Evolutionary conservation across 2,888 invertebrate genomes (phyloP).

Genomic region (Drosophila parthenogenetica): DNA sequence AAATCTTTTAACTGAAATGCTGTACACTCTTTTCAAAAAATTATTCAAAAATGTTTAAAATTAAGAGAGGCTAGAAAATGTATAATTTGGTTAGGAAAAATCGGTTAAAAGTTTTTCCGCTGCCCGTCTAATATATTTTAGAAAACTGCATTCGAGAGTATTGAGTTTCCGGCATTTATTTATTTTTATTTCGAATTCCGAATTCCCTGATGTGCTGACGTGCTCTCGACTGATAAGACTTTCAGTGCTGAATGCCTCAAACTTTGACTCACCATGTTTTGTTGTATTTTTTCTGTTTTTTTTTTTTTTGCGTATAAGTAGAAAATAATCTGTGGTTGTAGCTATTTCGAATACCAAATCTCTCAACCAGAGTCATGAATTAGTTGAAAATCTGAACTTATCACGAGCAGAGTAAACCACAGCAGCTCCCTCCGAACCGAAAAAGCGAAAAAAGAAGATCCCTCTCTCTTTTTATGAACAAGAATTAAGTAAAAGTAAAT

Average conservation of each 20-base stretch:
- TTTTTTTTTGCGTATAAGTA: conserved; percentile 47
- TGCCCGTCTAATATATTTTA: not conserved
- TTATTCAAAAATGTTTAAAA: no score
- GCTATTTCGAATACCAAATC: conserved; percentile 45
- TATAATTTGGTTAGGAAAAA: not conserved
- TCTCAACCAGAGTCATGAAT: conserved; percentile 55
- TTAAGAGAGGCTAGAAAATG: no score
- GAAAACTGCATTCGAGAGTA: conserved; percentile 20
- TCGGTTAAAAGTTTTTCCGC: not conserved
- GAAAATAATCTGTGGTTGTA: conserved; percentile 49
- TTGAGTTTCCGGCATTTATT: conserved; percentile 24
- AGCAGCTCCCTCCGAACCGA: not conserved
- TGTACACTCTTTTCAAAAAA: no score
- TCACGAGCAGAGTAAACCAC: conserved; percentile 48
- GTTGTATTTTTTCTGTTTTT: conserved; percentile 12
- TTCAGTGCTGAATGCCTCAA: conserved; percentile 50
- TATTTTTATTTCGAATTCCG: conserved; percentile 24
- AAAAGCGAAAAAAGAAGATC: conserved; percentile 11
- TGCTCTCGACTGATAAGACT: conserved; percentile 54
- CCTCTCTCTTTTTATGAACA: no score
- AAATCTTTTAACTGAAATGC: no score
- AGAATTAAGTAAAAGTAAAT: conserved; percentile 12
- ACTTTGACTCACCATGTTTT: conserved; percentile 48
- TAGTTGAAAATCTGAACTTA: conserved; percentile 75
- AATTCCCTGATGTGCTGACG: conserved; percentile 39